These are phyloP conservation scores for human (Homo sapiens) DNA, from an alignment of 2,113 vertebrate genomes.

Conservation along the genomic window GRCh38 chr4:89116001-89116500, in stretches of 20 bases:
- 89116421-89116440: not conserved
- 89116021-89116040: too few relatives aligned
- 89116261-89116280: conserved; percentile 8
- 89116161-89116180: conserved; percentile 19
- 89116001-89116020: too few relatives aligned
- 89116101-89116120: not conserved
- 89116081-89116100: too few relatives aligned
- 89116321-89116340: conserved; percentile 18
- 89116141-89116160: conserved; percentile 11
- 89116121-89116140: conserved; percentile 2
- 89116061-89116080: too few relatives aligned
- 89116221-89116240: not conserved
- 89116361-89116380: conserved; percentile 3
- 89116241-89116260: conserved; percentile 8
- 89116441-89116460: conserved; percentile 6
- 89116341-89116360: conserved; percentile 5
- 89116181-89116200: not conserved
- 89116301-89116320: conserved; percentile 12
- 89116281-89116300: not conserved
- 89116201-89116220: not conserved
- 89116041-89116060: too few relatives aligned
- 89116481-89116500: not conserved
- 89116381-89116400: not conserved
- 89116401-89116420: not conserved
- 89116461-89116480: not conserved